Evolutionary conservation across 2,888 invertebrate species (phyloP).

Genomic region (Hylaea fasciaria): DNA sequence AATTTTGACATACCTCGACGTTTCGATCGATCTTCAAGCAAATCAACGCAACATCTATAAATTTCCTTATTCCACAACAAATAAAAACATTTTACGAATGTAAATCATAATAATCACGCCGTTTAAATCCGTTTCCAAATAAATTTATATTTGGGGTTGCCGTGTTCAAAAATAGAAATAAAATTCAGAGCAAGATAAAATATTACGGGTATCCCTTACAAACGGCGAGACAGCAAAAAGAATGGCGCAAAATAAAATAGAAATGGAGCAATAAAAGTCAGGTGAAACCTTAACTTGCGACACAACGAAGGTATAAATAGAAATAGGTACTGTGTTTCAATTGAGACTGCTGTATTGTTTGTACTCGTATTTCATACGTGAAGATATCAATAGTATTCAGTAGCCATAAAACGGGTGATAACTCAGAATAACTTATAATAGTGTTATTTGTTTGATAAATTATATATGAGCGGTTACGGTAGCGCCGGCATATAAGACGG

Average conservation of each 20-base stretch:
- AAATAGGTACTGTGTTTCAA: slow-evolving; percentile 33
- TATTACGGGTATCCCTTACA: slow-evolving; percentile 38
- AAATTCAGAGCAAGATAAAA: slow-evolving; percentile 36
- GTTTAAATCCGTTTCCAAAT: slow-evolving; percentile 32
- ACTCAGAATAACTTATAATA: slow-evolving; percentile 28
- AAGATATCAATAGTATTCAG: too few species aligned
- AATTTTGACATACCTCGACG: neutral
- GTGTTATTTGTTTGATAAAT: slow-evolving; percentile 39
- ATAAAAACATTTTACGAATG: slow-evolving; percentile 20
- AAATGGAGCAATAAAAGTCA: slow-evolving; percentile 46
- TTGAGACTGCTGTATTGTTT: slow-evolving; percentile 29
- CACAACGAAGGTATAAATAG: slow-evolving; percentile 34
- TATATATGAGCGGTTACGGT: slow-evolving; percentile 26
- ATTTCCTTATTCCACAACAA: neutral
- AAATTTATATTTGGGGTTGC: slow-evolving; percentile 30
- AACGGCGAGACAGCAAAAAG: slow-evolving; percentile 39
- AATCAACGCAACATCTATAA: too few species aligned
- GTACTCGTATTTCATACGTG: slow-evolving; percentile 14
- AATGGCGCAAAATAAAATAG: slow-evolving; percentile 46
- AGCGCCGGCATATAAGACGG: slow-evolving; percentile 13
- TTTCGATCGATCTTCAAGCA: too few species aligned
- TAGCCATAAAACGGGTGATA: slow-evolving; percentile 19
- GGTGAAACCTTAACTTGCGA: slow-evolving; percentile 42
- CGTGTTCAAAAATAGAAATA: slow-evolving; percentile 35
- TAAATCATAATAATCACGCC: slow-evolving; percentile 30